Conservation (phyloP, 2,888 invertebrate species). For the Epinotia brunnichana region DNA sequence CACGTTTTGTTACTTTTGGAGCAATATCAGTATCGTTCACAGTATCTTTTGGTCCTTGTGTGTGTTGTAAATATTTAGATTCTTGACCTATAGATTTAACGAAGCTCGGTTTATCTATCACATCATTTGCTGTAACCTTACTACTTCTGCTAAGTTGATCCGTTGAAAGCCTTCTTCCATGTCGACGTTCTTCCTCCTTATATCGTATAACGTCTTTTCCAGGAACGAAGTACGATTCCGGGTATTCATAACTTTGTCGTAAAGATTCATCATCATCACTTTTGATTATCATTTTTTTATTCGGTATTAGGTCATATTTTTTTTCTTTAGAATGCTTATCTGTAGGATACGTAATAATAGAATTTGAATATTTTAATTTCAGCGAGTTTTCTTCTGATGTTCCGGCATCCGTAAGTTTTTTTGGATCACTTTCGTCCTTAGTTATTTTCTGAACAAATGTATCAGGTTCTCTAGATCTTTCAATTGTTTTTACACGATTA, state of each 20-base stretch:
- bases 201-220: conserved; percentile 52
- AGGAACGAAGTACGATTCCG: conserved; percentile 56
- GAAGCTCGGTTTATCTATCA: not conserved
- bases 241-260: conserved; percentile 46
- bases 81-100: not conserved
- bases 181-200: conserved; percentile 43
- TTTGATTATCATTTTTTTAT: conserved; percentile 45
- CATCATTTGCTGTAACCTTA: not conserved
- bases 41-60: not conserved
- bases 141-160: conserved; percentile 2
- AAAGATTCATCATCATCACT: conserved; percentile 30
- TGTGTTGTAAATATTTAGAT: not conserved
- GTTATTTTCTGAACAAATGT: not conserved
- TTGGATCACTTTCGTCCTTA: conserved; percentile 41
- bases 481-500: not conserved
- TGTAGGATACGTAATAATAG: conserved; percentile 67
- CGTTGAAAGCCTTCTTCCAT: conserved; percentile 24
- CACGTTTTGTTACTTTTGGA: not conserved
- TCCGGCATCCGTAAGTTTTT: conserved; percentile 50
- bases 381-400: conserved; percentile 46
- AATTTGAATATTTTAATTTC: conserved; percentile 55
- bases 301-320: conserved; percentile 48
- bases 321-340: conserved; percentile 50
- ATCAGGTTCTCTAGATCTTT: not conserved
- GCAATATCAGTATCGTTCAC: not conserved